Percentiles rank a stretch among this genome's conserved stretches.
Evolutionary conservation across 2,113 vertebrate species (phyloP).

Genomic region (Pionites leucogaster): DNA sequence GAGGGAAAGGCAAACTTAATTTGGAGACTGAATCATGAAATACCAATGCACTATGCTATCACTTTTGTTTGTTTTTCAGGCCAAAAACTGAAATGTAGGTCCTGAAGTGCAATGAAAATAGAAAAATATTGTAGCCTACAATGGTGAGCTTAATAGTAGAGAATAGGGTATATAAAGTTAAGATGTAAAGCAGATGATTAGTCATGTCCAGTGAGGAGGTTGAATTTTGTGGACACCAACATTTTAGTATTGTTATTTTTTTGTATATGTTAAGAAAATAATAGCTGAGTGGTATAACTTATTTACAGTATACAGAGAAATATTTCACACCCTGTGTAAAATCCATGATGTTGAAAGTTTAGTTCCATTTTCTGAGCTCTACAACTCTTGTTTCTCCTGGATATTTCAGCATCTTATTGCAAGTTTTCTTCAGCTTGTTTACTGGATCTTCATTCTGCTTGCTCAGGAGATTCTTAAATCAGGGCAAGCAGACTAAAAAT

Average conservation of each 20-base stretch:
- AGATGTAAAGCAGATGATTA: not conserved
- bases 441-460: conserved; percentile 60
- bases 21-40: not conserved
- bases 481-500: conserved; percentile 32
- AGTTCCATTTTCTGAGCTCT: conserved; percentile 2
- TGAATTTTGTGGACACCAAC: not conserved
- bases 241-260: not conserved
- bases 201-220: not conserved
- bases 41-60: not conserved
- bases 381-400: conserved; percentile 30
- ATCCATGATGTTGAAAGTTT: conserved; percentile 7
- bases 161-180: not conserved
- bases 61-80: not conserved
- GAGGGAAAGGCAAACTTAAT: not conserved
- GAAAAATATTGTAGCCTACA: not conserved
- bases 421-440: conserved; percentile 55
- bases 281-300: not conserved
- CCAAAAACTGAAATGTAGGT: not conserved
- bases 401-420: conserved; percentile 51
- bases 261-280: not conserved
- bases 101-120: not conserved
- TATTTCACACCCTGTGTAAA: not conserved
- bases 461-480: conserved; percentile 61
- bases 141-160: not conserved
- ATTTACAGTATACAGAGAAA: not conserved